phyloP scores from a whole-genome alignment of 1,140 invertebrate species.

The Rhizoglyphus robini region DNA sequence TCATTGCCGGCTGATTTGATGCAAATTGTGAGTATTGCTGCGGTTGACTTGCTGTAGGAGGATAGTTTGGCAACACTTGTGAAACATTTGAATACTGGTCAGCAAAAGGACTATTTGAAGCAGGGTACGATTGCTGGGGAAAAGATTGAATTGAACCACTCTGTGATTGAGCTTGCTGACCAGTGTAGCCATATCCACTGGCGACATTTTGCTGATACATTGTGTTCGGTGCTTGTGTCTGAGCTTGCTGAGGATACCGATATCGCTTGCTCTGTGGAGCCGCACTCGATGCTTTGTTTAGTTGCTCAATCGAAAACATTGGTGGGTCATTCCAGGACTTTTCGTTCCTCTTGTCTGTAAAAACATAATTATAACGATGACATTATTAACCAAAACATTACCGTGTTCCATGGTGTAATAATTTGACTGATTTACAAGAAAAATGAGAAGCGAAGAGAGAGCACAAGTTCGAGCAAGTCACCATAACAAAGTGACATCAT shows the following conservation, averaged over 20 bases:
- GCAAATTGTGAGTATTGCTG: background rate
- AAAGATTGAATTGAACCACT: background rate
- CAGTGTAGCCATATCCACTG: background rate
- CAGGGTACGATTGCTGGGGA: background rate
- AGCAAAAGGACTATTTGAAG: background rate
- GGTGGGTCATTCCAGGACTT: conserved; percentile 20
- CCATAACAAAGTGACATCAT: too few relatives aligned
- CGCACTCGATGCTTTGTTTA: background rate
- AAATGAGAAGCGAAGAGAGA: too few relatives aligned
- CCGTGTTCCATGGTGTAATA: too few relatives aligned
- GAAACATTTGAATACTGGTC: background rate
- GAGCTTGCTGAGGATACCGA: conserved; percentile 11
- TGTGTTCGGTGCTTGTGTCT: background rate
- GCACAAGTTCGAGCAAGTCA: too few relatives aligned
- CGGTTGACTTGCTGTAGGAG: background rate
- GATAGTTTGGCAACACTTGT: background rate
- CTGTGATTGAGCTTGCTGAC: background rate
- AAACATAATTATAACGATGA: conserved; percentile 4
- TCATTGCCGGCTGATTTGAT: background rate
- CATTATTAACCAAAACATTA: too few relatives aligned
- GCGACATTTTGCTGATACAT: background rate
- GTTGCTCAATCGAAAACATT: conserved; percentile 13
- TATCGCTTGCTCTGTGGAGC: background rate
- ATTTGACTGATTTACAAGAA: too few relatives aligned
- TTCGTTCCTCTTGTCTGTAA: conserved; percentile 3